Evolutionary conservation across 1,140 invertebrate species (phyloP), one percentile per base, ranked within the genome.

Genomic region (Maconellicoccus hirsutus): DNA sequence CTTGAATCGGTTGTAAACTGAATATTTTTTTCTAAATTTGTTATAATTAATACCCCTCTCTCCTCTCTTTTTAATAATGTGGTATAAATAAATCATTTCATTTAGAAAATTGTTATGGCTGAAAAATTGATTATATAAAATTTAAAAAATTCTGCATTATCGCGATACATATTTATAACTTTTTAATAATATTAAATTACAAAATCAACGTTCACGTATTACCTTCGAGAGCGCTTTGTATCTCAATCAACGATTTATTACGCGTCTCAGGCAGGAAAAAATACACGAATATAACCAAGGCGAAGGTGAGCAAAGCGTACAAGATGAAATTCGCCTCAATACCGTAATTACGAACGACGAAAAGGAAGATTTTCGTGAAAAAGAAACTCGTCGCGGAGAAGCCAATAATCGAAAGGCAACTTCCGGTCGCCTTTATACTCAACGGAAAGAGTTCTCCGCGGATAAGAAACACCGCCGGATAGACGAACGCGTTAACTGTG

Each of bases 241-340:
- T 91, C 80, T 93, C 83, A 72, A 87, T 83, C 27, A 91, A 82
- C 69, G 83, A 86, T 79, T 89, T 87, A 10, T 87, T 87, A 80
- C 91, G 92, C 0, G 91, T 93, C 80, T 93, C 91, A 0, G 90
- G 90, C 12, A 93, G 82, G 71, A 86, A 81, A 69, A 80, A 81
- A 26, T 88, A 79, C 0, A 84, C 82, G 76, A 87, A 89, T 1
- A 73, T 29, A 21, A 70, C 59, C 38, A 89, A 84, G 0, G 85
- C 25, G 10, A 87, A 79, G 66, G 88, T 89, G 77, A 85, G 86
- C 1, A 82, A 82, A 8, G 61, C 4, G 16, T 23, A 66, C 7
- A 66, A 4, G 25, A 66, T 23, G 61, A 66, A 66, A 26, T 66
- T 66, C 1, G 16, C 10, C 4, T 66, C 7, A 8, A 66, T 66